Evolutionary conservation across 2,888 invertebrate genomes (phyloP).

Genomic region (Amblyteles armatorius): DNA sequence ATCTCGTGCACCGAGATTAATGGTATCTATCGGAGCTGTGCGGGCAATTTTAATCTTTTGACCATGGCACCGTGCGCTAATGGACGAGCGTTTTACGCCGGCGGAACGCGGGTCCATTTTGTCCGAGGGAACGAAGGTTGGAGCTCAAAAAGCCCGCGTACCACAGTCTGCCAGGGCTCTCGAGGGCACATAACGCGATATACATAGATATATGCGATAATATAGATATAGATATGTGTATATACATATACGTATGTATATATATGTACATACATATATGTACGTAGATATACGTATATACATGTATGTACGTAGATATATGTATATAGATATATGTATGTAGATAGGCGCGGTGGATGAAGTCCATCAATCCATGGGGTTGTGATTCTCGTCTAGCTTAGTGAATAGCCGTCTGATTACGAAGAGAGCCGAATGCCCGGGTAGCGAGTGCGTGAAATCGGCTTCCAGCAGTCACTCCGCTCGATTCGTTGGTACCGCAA

Average conservation of each 20-base stretch:
- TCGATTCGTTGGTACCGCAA: slow-evolving; percentile 2
- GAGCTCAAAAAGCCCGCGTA: slow-evolving; percentile 6
- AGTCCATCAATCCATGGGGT: slow-evolving; percentile 40
- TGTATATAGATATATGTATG: not conserved
- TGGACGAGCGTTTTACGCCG: slow-evolving; percentile 24
- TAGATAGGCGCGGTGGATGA: slow-evolving; percentile 10
- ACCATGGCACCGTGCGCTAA: slow-evolving; percentile 11
- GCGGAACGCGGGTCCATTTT: not conserved
- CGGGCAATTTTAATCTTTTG: slow-evolving; percentile 29
- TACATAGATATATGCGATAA: not conserved
- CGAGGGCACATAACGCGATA: not conserved
- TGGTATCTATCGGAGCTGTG: not conserved
- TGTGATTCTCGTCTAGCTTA: slow-evolving; percentile 30
- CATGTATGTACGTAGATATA: no score
- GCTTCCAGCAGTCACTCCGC: slow-evolving; percentile 11
- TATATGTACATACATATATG: no score
- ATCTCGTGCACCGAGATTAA: slow-evolving; percentile 25
- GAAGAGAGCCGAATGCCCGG: slow-evolving; percentile 17
- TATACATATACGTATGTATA: not conserved
- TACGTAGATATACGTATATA: not conserved
- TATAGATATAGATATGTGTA: no score
- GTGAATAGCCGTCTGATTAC: slow-evolving; percentile 52
- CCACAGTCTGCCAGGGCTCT: not conserved
- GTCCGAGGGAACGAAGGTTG: not conserved
- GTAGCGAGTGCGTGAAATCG: not conserved